Evolutionary conservation across 2,797 vertebrate species (phyloP), one percentile per base, ranked within the genome.

Genomic region (Hypotaenidia philippensis): DNA sequence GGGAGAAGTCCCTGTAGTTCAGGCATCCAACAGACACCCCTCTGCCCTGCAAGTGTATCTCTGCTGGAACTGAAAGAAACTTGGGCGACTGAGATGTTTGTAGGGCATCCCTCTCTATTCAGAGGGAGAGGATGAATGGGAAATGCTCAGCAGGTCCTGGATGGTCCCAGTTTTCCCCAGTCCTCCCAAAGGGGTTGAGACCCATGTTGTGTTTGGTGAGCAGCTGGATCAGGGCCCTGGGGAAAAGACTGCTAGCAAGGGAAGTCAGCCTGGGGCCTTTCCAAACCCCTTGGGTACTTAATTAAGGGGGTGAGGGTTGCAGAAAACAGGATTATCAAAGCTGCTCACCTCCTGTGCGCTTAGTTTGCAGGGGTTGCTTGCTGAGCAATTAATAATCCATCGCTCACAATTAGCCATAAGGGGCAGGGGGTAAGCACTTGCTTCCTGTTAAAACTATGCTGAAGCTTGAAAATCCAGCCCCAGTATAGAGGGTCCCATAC

Each of bases 401-500:
- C 79, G 74, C 65, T 63, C 82, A 70, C 65, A 87, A 93, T 92
- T 91, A 91, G 60, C 69, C 17, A 16, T 44, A 88, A 85, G 41
- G 41, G 41, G 18, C 16, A 79, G 82, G 53, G 88, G 56, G 61
- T n/a, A 93, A 44, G 59, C 32, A n/a, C 27, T 93, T 66, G 55
- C 49, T 91, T 92, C 55, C 52, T 78, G 61, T 56, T 20, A 11
- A 36, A 80, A 59, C 56, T 88, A 75, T 36, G 50, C 69, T 52
- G 25, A 59, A 64, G 26, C 34, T 85, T 76, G 72, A 78, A 91
- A 83, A 71, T 57, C 9, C 71, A 56, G 1, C 40, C 29, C 22
- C 0, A 0, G 9, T 47, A 40, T 4, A 64, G 5, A 5, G 26
- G 34, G 34, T 25, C 55, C 32, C 0, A 0, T 56, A 61, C 9